Base-by-base conservation (phyloP, 2,888 invertebrate species). In the Laothoe populi region DNA sequence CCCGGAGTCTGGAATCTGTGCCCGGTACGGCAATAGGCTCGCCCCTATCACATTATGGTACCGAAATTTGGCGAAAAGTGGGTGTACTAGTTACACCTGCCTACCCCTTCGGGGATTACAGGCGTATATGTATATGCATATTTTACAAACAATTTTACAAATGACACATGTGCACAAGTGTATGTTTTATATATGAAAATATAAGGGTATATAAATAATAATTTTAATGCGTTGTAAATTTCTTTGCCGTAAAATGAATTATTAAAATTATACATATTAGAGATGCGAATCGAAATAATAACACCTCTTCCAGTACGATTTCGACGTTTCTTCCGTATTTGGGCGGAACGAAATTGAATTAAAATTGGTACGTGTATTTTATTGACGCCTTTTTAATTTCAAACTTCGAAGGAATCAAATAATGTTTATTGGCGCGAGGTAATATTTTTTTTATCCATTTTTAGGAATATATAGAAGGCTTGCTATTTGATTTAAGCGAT, bases 231-330 rank as follows among this genome's bases (percentile, higher is more conserved):
- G n/a, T n/a, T 26, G 26, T 26, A n/a, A 49, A 23, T 35, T 11
- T 11, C 35, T 19, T 53, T 10, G 53, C 35, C 53, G 1, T 1
- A 35, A 53, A 16, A 53, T 19, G 8, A 11, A 35, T 10, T 26
- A 16, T 70, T 66, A 60, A 65, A 72, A 73, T 73, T 72, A 78
- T 74, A 65, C 31, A 53, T 35, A 35, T 53, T 53, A 53, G 53
- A 53, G 53, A 53, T 53, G 53, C 53, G 53, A 53, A 53, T 53
- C 35, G 53, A 35, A 31, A 63, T 68, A 64, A 70, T 60, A 66
- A 67, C 78, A 74, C 77, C 79, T 70, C 61, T 58, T 70, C 64
- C 48, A 57, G 69, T 77, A 70, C 64, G 66, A 73, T 72, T 72
- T 60, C 62, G 63, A 65, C 66, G n/a, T n/a, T n/a, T 73, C 53